Evolutionary conservation across 2,113 vertebrate genomes (phyloP).

Genomic region (Craseonycteris thonglongyai): DNA sequence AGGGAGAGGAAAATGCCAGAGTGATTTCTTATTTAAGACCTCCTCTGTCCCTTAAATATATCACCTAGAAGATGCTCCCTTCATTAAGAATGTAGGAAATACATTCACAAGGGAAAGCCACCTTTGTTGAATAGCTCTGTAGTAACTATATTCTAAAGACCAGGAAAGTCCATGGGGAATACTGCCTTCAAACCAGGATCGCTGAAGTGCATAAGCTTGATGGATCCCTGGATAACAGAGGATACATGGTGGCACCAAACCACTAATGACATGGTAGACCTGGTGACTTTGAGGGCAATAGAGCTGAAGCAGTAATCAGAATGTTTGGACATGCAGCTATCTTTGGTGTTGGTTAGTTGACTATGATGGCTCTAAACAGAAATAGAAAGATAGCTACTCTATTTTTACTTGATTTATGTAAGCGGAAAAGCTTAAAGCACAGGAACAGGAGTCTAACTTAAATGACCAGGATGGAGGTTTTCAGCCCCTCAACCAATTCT

Average conservation of each 20-base stretch:
- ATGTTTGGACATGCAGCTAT: background rate
- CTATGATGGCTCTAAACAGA: background rate
- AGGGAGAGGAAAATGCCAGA: background rate
- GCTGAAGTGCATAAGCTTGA: background rate
- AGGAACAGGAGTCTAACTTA: background rate
- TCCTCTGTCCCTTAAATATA: background rate
- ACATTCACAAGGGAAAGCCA: background rate
- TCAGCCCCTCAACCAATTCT: background rate
- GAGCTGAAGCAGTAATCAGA: background rate
- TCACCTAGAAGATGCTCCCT: background rate
- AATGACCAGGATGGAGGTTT: background rate
- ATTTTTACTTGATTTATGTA: background rate
- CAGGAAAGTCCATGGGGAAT: background rate
- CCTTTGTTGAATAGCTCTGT: background rate
- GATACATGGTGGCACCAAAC: background rate
- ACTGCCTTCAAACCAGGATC: background rate
- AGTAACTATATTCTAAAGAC: background rate
- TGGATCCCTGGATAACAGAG: background rate
- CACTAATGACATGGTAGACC: background rate
- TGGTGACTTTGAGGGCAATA: background rate
- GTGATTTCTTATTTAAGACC: background rate
- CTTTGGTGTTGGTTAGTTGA: too few species aligned
- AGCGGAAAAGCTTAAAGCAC: background rate
- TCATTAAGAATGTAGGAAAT: background rate
- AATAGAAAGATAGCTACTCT: background rate